Conservation (phyloP, 2,113 vertebrate species). For the Lutjanus erythropterus region DNA sequence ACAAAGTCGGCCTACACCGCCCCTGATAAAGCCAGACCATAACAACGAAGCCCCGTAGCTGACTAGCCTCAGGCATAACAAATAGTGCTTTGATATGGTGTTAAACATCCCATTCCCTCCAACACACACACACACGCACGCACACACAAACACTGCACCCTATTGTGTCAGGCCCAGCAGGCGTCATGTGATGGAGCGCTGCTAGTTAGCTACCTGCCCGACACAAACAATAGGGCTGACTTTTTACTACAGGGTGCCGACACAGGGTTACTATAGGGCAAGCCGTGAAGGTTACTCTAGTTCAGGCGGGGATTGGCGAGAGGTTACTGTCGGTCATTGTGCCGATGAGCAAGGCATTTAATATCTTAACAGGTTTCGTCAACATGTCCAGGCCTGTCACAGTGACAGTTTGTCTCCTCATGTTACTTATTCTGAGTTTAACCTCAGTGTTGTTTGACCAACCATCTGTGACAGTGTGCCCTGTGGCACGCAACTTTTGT, state of each 20-base stretch:
- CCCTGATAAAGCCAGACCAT: constrained; percentile 62
- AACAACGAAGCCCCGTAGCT: constrained; percentile 64
- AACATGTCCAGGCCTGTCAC: background rate
- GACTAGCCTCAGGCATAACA: constrained; percentile 76
- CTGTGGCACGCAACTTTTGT: background rate
- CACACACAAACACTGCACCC: constrained; percentile 72
- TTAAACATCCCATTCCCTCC: constrained; percentile 79
- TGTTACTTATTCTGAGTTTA: background rate
- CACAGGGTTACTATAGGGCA: constrained; percentile 66
- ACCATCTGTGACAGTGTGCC: background rate
- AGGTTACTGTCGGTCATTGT: constrained; percentile 8
- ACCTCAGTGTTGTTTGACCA: background rate
- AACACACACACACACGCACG: constrained; percentile 37
- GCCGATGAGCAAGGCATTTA: background rate
- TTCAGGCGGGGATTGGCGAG: constrained; percentile 37
- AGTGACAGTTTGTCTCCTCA: background rate
- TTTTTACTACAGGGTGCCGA: constrained; percentile 60
- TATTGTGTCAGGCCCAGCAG: constrained; percentile 82
- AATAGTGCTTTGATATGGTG: constrained; percentile 82
- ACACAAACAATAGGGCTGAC: constrained; percentile 74
- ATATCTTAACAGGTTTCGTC: background rate
- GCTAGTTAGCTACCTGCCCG: constrained; percentile 75
- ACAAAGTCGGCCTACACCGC: constrained; percentile 53
- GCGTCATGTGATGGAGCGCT: constrained; percentile 73
- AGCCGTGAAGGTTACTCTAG: constrained; percentile 69